Evolutionary conservation across 2,113 vertebrate genomes (phyloP).

Genomic region (Sitta europaea): DNA sequence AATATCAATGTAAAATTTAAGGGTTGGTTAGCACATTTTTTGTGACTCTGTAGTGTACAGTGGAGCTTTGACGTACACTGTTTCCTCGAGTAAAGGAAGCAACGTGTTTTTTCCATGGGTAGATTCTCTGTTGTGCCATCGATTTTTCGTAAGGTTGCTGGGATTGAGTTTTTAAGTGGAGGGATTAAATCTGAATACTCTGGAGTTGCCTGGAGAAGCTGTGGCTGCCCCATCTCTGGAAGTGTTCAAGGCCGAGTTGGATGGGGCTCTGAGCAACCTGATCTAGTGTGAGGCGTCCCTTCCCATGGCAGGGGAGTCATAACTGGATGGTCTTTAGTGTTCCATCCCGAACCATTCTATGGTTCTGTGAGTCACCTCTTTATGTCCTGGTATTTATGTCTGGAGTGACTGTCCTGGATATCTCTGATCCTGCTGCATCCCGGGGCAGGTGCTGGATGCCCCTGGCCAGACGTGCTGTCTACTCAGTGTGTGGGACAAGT

Average conservation of each 20-base stretch:
- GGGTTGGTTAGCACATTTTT: background rate
- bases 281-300: background rate
- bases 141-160: fast-evolving
- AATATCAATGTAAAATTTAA: fast-evolving
- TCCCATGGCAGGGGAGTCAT: background rate
- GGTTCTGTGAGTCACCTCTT: background rate
- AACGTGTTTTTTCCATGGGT: fast-evolving
- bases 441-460: background rate
- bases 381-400: background rate
- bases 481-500: fast-evolving
- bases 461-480: too few relatives aligned
- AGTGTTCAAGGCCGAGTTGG: background rate
- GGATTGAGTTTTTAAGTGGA: background rate
- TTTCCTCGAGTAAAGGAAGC: background rate
- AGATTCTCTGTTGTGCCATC: fast-evolving
- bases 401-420: background rate
- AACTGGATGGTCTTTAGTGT: background rate
- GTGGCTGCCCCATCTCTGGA: background rate
- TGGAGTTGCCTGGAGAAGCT: background rate
- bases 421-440: background rate
- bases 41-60: background rate
- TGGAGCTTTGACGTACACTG: fast-evolving
- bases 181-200: too few relatives aligned
- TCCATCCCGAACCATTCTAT: background rate
- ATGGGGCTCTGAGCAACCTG: background rate